Evolutionary conservation across 2,113 vertebrate species (phyloP), one percentile per base, ranked within the genome.

Genomic region (Uria lomvia): DNA sequence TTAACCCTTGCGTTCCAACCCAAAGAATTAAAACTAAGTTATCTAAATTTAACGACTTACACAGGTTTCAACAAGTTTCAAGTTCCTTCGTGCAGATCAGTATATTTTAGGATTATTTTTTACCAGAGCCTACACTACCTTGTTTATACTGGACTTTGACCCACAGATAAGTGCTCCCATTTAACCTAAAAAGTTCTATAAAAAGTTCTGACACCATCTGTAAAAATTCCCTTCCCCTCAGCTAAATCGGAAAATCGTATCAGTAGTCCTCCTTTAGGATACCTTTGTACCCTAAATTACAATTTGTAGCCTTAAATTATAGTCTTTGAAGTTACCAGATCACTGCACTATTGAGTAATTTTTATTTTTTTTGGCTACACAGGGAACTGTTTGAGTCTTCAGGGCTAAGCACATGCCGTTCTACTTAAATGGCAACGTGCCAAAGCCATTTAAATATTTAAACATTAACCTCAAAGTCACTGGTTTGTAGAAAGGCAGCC

Each of bases 391-490:
- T 93, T 71, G 83, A 95, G 71, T 81, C 93, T 96, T 96, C 95
- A 91, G 91, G 43, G 62, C 92, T 87, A 92, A 85, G 92, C 58
- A 94, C 94, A 96, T 49, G 42, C 87, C 84, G 90, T 96, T 95
- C 94, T 83, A 72, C 58, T 82, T 73, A 59, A 60, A 53, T 70
- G 94, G 96, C 92, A 96, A 85, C 5, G 40, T 49, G 90, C 96
- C 96, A 96, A 96, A 90, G 30, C 52, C 2, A 4, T 95, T 96
- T 94, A 95, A 96, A 92, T 85, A 94, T 92, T 97, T 97, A 97
- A 97, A 94, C 92, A 96, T 96, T 97, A 97, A 96, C 96, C 70
- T 96, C 81, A 30, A 92, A 92, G 87, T 75, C 87, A 91, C 73
- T 83, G 71, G 77, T 82, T 93, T 86, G 47, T 21, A 73, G 29